Conservation (phyloP, 2,113 vertebrate genomes). For the Salvelinus namaycush region DNA sequence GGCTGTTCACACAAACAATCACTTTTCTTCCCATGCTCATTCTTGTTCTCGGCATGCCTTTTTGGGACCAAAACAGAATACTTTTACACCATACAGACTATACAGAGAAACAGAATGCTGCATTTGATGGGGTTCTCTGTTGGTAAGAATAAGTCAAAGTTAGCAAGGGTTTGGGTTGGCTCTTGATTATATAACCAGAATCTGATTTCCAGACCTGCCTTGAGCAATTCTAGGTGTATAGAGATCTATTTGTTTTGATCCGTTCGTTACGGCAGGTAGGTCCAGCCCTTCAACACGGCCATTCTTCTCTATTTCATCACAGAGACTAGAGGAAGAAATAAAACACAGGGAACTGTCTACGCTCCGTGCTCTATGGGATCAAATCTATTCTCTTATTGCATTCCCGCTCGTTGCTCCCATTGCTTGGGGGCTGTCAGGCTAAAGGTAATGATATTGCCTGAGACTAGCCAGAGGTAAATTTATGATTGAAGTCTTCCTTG, state of each 20-base stretch:
- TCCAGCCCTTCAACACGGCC: constrained; percentile 65
- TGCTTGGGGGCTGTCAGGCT: constrained; percentile 69
- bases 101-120: too few relatives aligned
- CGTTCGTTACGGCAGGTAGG: constrained; percentile 62
- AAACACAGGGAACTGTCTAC: constrained; percentile 52
- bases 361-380: constrained; percentile 63
- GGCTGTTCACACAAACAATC: too few relatives aligned
- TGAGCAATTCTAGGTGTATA: constrained; percentile 48
- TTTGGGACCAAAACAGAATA: too few relatives aligned
- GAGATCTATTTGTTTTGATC: constrained; percentile 47
- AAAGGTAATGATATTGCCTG: constrained; percentile 70
- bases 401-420: constrained; percentile 36
- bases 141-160: constrained; percentile 36
- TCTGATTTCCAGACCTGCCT: constrained; percentile 40
- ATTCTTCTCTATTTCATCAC: constrained; percentile 67
- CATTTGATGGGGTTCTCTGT: too few relatives aligned
- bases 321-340: constrained; percentile 66
- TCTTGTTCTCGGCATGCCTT: too few relatives aligned
- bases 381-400: constrained; percentile 76
- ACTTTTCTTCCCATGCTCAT: too few relatives aligned
- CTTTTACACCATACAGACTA: too few relatives aligned
- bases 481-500: constrained; percentile 55
- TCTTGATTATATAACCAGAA: constrained; percentile 47
- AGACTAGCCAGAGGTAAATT: constrained; percentile 72
- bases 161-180: constrained; percentile 53